phyloP scores from a whole-genome alignment of 2,113 vertebrate genomes.

The Mionectes macconnelli region DNA sequence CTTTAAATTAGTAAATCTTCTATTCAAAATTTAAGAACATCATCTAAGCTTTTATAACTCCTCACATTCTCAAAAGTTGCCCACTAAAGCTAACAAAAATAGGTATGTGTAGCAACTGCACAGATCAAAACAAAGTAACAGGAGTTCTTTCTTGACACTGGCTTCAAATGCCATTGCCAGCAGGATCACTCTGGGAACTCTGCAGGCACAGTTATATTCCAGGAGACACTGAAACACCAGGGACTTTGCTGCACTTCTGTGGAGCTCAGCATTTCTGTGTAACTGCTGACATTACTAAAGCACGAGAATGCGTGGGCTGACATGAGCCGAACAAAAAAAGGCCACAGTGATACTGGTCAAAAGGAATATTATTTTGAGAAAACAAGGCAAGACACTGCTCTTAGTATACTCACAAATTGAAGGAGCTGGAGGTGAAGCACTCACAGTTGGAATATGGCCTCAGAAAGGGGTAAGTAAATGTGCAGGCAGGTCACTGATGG shows the following conservation, averaged over 20 bases:
- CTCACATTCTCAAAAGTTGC: background rate
- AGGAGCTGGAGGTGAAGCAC: background rate
- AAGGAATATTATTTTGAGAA: background rate
- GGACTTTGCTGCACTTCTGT: background rate
- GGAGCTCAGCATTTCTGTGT: background rate
- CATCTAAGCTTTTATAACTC: background rate
- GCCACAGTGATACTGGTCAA: background rate
- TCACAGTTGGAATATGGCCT: background rate
- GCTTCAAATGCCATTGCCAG: background rate
- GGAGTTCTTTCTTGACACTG: background rate
- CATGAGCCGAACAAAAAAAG: background rate
- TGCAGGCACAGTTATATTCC: background rate
- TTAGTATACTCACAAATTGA: background rate
- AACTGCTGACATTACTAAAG: background rate
- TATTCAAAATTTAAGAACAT: background rate
- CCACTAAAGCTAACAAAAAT: background rate
- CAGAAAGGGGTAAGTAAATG: background rate
- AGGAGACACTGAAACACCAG: background rate
- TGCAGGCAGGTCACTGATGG: background rate
- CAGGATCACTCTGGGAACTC: background rate
- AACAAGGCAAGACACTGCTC: background rate
- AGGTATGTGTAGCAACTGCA: accelerated
- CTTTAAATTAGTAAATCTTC: background rate
- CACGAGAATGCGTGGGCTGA: background rate
- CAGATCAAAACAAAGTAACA: background rate